These are phyloP conservation scores for Scolopax mira DNA, from an alignment of 2,113 vertebrate species.

Conservation along the genomic window DNA sequence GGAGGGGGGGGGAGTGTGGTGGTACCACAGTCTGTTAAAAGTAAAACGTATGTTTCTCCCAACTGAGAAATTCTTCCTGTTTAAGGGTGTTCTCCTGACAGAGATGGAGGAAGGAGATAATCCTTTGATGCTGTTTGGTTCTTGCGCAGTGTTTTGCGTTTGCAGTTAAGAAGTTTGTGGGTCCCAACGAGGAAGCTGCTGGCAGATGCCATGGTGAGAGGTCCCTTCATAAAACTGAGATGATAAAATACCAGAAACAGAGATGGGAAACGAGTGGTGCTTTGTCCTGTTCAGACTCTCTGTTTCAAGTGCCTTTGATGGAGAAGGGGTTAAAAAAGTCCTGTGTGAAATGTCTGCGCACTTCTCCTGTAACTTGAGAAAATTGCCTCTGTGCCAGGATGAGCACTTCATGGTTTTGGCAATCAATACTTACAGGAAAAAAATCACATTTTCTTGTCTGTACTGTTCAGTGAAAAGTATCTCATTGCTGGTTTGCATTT, in stretches of 20 bases:
- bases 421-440: not conserved
- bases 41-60: not conserved
- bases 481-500: not conserved
- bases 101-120: not conserved
- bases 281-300: not conserved
- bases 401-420: accelerated
- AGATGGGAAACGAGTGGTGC: not conserved
- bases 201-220: not conserved
- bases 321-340: not conserved
- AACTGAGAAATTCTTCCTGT: not conserved
- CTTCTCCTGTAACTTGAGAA: not conserved
- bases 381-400: not conserved
- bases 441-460: not conserved
- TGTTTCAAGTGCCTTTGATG: not conserved
- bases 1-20: not conserved
- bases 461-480: not conserved
- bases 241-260: not conserved
- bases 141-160: not conserved
- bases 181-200: not conserved
- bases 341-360: accelerated
- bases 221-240: not conserved
- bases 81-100: not conserved
- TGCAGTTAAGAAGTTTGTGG: not conserved
- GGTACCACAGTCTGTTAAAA: not conserved
- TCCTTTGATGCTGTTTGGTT: not conserved